Evolutionary conservation across 2,113 vertebrate species (phyloP).

Genomic region (Psittacara wagleri): DNA sequence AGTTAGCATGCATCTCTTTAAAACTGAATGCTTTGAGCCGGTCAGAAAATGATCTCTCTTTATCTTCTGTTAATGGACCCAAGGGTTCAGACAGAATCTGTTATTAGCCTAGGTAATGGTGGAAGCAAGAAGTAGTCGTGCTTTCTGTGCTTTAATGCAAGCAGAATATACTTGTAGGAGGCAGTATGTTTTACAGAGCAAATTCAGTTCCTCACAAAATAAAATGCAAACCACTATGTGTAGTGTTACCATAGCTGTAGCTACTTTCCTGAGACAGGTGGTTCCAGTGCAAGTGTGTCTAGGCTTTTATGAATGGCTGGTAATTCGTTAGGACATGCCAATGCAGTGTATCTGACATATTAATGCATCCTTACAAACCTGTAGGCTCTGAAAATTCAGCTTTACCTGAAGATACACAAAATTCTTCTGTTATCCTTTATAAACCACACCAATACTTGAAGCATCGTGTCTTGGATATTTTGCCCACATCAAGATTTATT

Average conservation of each 20-base stretch:
- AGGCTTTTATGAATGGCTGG: not conserved
- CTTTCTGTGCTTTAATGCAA: not conserved
- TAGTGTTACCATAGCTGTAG: not conserved
- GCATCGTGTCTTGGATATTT: rapidly evolving
- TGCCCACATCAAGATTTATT: not conserved
- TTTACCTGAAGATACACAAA: not conserved
- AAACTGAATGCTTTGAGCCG: not conserved
- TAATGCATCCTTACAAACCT: rapidly evolving
- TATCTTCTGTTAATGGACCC: not conserved
- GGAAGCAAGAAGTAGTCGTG: not conserved
- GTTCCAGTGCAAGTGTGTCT: not conserved
- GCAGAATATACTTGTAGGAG: not conserved
- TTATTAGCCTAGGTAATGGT: not conserved
- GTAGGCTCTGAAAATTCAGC: not conserved
- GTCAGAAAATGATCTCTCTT: not conserved
- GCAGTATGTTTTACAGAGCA: not conserved
- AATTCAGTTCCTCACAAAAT: not conserved
- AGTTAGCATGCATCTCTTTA: not conserved
- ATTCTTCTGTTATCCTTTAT: rapidly evolving
- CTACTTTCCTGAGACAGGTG: not conserved
- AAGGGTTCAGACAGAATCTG: not conserved
- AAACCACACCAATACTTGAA: too few species aligned
- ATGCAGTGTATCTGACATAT: not conserved
- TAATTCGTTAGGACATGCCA: not conserved
- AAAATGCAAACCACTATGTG: not conserved